Evolutionary conservation across 2,797 vertebrate genomes (phyloP), one percentile per base, ranked within the genome.

Genomic region (Xenopus petersii): DNA sequence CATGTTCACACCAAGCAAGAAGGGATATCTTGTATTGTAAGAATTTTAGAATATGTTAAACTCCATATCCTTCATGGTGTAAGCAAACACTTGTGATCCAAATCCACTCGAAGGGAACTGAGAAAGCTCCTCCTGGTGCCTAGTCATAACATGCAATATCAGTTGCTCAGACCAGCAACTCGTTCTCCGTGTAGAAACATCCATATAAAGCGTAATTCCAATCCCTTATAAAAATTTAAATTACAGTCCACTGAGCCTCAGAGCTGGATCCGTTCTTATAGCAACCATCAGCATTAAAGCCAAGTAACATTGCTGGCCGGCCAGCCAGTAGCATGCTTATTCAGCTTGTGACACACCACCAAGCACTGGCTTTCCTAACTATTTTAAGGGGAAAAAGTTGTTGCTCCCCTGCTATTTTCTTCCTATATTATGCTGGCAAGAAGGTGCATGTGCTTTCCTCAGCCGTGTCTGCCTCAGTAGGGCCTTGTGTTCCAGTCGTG

Each of bases 231-330:
- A 75, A 75, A 79, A 74, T 49, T 56, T 58, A 58, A 66, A 70
- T 72, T 64, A 58, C 75, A 77, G 74, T 58, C 59, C 15, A 8
- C 36, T 10, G 76, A 68, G 76, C 79, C 47, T 65, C 65, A 51
- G 11, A 0, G 64, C 3, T 9, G 26, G 80, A 70, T 64, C 1
- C 0, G 81, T 83, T 63, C 1, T 79, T 77, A 79, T 67, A 62
- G 82, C 78, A 81, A 84, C 83, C 58, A 6, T 49, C 2, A 1
- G 6, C 71, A 82, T 67, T 69, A 56, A 55, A 58, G 67, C 67
- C 16, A 15, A 49, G 56, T n/a, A 55, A 49, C 51, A 62, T 12
- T 73, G 11, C 1, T 26, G 26, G 26, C 26, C 4, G 9, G 65
- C 66, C 71, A 77, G 61, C 1, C 16, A 61, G 49, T 24, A 54